Conservation (phyloP, 2,113 vertebrate genomes). For the Mormoops blainvillei region DNA sequence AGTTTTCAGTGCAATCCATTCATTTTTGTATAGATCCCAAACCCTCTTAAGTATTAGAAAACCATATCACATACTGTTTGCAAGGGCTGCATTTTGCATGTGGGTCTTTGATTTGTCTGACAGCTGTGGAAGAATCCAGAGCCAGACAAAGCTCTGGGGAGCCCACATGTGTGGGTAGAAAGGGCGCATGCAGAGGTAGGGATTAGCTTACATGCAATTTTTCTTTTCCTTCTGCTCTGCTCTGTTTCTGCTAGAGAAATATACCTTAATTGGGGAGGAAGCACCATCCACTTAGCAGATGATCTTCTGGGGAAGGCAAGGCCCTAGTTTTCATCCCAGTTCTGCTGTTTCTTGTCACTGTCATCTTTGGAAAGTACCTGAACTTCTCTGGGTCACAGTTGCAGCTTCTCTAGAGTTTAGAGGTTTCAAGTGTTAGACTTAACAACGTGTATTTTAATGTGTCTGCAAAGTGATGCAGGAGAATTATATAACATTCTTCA, state of each 20-base stretch:
- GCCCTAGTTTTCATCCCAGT: neutral
- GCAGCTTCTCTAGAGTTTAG: neutral
- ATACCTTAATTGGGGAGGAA: neutral
- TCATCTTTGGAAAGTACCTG: neutral
- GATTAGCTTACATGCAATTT: neutral
- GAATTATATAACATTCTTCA: neutral
- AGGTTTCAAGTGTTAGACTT: neutral
- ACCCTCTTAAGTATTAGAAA: slow-evolving; percentile 49
- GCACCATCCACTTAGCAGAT: neutral
- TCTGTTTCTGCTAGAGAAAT: neutral
- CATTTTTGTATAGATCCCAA: slow-evolving; percentile 50
- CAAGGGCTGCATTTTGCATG: neutral
- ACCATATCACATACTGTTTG: slow-evolving; percentile 32
- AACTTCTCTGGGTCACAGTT: neutral
- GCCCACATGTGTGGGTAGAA: neutral
- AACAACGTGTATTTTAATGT: neutral
- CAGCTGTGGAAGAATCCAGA: slow-evolving; percentile 21
- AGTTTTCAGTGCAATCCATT: slow-evolving; percentile 18
- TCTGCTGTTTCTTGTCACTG: neutral
- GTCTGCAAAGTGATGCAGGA: neutral
- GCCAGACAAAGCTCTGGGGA: neutral
- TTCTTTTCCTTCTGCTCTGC: neutral
- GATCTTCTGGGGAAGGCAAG: neutral
- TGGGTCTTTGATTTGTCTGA: slow-evolving; percentile 47
- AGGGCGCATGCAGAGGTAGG: accelerated